Conservation (phyloP, 2,113 vertebrate genomes). For the Eira barbara region DNA sequence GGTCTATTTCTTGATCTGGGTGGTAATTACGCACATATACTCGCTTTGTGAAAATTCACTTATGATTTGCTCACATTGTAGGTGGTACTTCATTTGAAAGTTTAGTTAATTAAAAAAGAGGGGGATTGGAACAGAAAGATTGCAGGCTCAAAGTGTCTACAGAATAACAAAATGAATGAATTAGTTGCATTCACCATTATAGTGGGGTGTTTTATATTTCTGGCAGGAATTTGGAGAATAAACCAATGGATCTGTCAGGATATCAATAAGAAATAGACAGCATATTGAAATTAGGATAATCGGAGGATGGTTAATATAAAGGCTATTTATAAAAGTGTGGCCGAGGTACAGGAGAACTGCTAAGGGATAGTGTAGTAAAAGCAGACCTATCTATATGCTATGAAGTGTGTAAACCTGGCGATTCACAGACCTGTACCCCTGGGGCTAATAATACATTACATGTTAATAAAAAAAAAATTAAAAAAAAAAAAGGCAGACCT, state of each 20-base stretch:
- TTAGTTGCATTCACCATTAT: neutral
- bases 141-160: neutral
- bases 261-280: neutral
- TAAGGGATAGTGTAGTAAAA: neutral
- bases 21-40: neutral
- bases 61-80: neutral
- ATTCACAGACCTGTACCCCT: no score
- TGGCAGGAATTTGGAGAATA: neutral
- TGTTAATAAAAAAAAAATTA: no score
- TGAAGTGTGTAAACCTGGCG: no score
- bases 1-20: neutral
- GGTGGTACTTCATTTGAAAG: neutral
- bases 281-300: neutral
- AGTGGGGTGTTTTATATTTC: neutral
- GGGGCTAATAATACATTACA: no score
- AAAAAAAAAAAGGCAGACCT: neutral
- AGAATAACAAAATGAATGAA: neutral
- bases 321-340: neutral
- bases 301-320: neutral
- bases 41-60: neutral
- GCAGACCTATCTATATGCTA: neutral
- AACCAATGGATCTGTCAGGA: neutral
- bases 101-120: neutral
- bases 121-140: neutral
- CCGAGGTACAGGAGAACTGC: neutral